Evolutionary conservation across 1,140 invertebrate species (phyloP), one percentile per base, ranked within the genome.

Genomic region (Lepidurus couesii): DNA sequence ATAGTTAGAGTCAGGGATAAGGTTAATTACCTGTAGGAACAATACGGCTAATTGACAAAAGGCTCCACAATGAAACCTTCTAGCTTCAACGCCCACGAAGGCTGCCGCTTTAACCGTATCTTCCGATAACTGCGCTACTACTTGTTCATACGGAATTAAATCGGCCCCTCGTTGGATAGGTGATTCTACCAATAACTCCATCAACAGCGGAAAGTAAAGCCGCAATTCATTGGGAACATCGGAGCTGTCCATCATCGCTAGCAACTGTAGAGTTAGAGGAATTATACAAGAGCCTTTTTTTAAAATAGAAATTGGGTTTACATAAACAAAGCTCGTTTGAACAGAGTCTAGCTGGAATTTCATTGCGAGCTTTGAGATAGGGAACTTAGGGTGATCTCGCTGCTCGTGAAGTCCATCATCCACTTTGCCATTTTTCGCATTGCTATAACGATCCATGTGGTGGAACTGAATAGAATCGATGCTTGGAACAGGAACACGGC

Each of bases 261-360:
- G 88, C 77, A 91, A 86, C 88, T 93, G 83, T 78, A 88, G 86
- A 80, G 79, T 82, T 75, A n/a, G 42, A 44, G 74, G 13, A 78
- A 80, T 65, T 76, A 65, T 44, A 26, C 11, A 65, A 7, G 77
- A 53, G 13, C 10, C 34, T 44, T 73, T 24, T 75, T 4, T 13
- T 26, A 24, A 53, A 34, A 73, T 74, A 26, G 34, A 5, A 78
- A 43, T 76, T 53, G 21, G 42, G 89, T 90, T 89, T 84, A 95
- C 93, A 86, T 94, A 92, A 80, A 95, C 89, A 87, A 96, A 95
- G 83, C 93, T 93, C 1, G 92, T 93, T 79, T 92, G 89, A 11
- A 94, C 85, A 82, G 93, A 89, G 87, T 95, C 92, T 74, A 95
- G 86, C 26, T 81, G 80, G 7, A 81, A 78, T 26, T 73, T 77